A percentile compares a stretch with the other conserved stretches of the same genome.
Evolutionary conservation across 2,113 vertebrate species (phyloP).

Genomic region (Riparia riparia): DNA sequence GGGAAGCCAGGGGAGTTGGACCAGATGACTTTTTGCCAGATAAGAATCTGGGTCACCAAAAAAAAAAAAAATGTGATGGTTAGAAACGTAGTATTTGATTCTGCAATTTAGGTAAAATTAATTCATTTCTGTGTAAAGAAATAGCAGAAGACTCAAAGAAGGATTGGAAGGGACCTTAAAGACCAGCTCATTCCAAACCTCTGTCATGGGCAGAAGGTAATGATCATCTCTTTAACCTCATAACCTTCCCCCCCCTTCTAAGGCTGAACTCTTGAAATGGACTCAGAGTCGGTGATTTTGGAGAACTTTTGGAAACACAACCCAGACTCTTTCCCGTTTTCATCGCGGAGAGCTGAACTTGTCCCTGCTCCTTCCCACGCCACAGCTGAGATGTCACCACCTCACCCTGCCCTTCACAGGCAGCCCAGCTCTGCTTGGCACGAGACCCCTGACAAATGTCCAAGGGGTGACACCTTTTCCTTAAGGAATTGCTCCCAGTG

Average conservation of each 20-base stretch:
- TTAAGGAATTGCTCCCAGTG: neutral
- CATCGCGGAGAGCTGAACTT: neutral
- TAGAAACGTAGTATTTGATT: neutral
- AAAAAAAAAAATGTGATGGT: accelerated
- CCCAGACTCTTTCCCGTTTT: neutral
- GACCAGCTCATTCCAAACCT: neutral
- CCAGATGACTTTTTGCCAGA: neutral
- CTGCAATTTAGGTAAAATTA: neutral
- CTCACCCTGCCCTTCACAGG: neutral
- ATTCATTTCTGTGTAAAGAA: neutral
- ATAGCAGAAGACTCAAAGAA: neutral
- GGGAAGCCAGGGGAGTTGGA: neutral
- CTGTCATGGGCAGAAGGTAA: neutral
- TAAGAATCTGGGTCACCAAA: neutral
- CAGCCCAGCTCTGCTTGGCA: neutral
- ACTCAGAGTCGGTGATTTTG: accelerated
- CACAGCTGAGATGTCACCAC: neutral
- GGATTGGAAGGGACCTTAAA: neutral
- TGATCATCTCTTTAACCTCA: neutral
- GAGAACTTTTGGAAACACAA: neutral
- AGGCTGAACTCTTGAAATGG: neutral
- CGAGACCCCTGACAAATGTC: neutral
- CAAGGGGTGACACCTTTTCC: neutral
- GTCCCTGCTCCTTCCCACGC: neutral
- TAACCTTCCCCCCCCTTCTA: neutral